phyloP scores from a whole-genome alignment of 1,140 invertebrate genomes.

The Leptopilina clavipes region DNA sequence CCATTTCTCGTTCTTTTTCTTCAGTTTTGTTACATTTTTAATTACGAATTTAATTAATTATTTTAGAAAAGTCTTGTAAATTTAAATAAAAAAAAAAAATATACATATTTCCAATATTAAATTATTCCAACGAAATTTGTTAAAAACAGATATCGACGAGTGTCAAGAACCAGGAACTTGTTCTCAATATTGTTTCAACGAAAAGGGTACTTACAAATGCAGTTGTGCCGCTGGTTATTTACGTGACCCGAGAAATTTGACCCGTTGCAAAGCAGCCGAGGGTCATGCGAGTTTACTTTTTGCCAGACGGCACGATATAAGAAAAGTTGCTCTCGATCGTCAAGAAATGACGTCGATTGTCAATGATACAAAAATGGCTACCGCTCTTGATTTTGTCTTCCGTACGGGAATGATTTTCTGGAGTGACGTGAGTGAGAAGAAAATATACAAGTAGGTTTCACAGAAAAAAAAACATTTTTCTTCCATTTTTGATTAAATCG shows the following conservation, averaged over 20 bases:
- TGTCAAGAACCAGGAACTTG: constrained; percentile 91
- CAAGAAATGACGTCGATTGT: constrained; percentile 93
- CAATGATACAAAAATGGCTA: constrained; percentile 89
- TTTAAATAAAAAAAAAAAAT: too few relatives aligned
- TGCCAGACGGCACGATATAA: constrained; percentile 88
- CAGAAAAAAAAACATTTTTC: constrained; percentile 13
- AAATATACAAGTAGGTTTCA: constrained; percentile 87
- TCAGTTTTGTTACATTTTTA: too few relatives aligned
- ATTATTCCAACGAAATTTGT: too few relatives aligned
- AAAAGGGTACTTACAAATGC: constrained; percentile 94
- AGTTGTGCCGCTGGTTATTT: constrained; percentile 91
- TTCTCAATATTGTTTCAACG: constrained; percentile 94
- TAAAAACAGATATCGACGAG: constrained; percentile 89
- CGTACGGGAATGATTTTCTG: constrained; percentile 94
- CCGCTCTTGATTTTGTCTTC: constrained; percentile 92
- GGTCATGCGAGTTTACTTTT: constrained; percentile 90
- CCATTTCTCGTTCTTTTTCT: too few relatives aligned
- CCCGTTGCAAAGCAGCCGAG: constrained; percentile 90
- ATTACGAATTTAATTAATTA: too few relatives aligned
- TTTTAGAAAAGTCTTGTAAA: too few relatives aligned
- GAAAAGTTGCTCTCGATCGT: constrained; percentile 92
- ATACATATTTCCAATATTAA: not conserved
- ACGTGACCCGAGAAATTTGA: constrained; percentile 87
- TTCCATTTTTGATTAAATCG: not conserved
- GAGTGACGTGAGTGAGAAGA: constrained; percentile 92